These are phyloP conservation scores for Pteropus alecto DNA, from an alignment of 2,113 vertebrate genomes.

Conservation along the genomic window DNA sequence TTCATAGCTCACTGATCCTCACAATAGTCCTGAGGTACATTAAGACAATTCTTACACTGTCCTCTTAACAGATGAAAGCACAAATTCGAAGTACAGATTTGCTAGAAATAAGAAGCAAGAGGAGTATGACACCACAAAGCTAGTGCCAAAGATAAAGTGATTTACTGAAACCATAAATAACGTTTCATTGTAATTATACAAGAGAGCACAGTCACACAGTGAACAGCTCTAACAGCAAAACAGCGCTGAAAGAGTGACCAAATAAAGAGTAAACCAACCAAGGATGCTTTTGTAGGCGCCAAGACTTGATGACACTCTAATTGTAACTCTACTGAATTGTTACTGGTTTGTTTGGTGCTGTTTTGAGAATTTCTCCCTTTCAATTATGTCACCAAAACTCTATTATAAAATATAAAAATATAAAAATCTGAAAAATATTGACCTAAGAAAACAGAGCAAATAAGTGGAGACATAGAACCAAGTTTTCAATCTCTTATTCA, in stretches of 20 bases:
- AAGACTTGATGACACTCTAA: background rate
- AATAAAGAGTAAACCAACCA: background rate
- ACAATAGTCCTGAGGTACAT: background rate
- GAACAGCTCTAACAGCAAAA: background rate
- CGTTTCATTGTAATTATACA: background rate
- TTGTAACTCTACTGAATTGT: background rate
- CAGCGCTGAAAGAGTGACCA: background rate
- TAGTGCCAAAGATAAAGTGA: background rate
- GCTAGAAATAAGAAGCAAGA: background rate
- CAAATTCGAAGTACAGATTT: background rate
- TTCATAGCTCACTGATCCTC: background rate
- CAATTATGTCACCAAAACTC: background rate
- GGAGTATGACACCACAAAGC: background rate
- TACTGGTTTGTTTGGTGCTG: background rate
- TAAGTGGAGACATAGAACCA: background rate
- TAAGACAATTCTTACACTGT: background rate
- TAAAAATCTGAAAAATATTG: background rate
- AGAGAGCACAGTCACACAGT: background rate
- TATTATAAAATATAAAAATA: slow-evolving; percentile 28
- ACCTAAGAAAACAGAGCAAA: background rate
- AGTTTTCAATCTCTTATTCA: background rate
- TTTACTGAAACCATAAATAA: background rate
- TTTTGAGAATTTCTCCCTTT: background rate
- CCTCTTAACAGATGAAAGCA: background rate
- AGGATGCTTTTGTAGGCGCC: background rate